These are phyloP conservation scores for Selene dorsalis DNA, from an alignment of 2,797 vertebrate genomes.

Conservation along the genomic window DNA sequence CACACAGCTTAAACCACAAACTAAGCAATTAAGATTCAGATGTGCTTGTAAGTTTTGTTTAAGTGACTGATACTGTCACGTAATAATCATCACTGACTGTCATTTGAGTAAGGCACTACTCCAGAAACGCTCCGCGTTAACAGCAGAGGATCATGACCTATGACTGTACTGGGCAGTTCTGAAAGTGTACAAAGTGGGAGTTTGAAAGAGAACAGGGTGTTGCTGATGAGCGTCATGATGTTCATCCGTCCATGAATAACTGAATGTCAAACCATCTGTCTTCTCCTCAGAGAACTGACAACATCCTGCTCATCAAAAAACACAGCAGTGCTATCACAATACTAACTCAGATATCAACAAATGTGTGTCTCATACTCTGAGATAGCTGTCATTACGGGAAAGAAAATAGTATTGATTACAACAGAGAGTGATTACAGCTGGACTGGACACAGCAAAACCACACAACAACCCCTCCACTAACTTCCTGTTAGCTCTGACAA, in stretches of 20 bases:
- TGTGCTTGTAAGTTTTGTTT: not conserved
- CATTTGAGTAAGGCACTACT: not conserved
- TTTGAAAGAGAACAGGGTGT: constrained; percentile 12
- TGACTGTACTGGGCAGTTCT: constrained; percentile 1
- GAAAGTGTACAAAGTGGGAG: constrained; percentile 10
- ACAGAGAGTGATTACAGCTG: constrained; percentile 4
- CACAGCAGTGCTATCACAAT: not conserved
- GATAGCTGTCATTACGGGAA: not conserved
- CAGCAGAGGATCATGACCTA: not conserved
- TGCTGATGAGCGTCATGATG: not conserved
- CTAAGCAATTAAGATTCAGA: not conserved
- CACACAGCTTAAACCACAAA: not conserved
- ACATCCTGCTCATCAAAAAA: not conserved
- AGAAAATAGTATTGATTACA: not conserved
- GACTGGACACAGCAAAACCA: constrained; percentile 2
- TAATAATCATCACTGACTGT: too few relatives aligned
- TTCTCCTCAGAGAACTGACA: not conserved
- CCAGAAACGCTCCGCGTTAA: not conserved
- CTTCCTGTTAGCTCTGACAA: constrained; percentile 42
- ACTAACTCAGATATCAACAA: not conserved
- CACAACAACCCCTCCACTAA: constrained; percentile 34
- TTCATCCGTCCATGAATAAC: not conserved
- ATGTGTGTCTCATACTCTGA: not conserved
- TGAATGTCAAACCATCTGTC: not conserved
- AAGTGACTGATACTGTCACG: not conserved